Evolutionary conservation across 2,888 invertebrate species (phyloP).

Genomic region (Perizoma affinitatum): DNA sequence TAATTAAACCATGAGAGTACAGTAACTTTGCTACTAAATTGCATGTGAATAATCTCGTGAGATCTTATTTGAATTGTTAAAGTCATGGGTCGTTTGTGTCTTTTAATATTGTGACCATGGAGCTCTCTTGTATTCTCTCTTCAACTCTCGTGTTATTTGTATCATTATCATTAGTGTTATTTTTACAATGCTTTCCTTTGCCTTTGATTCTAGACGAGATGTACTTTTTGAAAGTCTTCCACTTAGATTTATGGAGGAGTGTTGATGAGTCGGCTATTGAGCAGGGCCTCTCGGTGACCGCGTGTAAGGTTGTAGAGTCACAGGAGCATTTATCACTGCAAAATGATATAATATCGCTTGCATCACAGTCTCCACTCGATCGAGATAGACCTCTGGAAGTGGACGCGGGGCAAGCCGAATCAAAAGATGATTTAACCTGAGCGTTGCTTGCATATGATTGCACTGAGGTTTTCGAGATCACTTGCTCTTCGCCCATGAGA

Average conservation of each 20-base stretch:
- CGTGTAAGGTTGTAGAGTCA: constrained; percentile 43
- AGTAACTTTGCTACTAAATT: constrained; percentile 2
- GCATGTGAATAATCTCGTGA: constrained; percentile 31
- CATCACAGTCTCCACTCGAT: constrained; percentile 58
- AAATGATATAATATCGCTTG: constrained; percentile 46
- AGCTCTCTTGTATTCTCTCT: constrained; percentile 13
- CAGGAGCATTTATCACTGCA: constrained; percentile 54
- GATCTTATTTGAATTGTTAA: constrained; percentile 19
- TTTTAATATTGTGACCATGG: constrained; percentile 14
- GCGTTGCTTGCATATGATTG: constrained; percentile 26
- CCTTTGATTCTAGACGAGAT: constrained; percentile 47
- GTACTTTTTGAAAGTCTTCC: constrained; percentile 56
- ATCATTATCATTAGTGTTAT: constrained; percentile 30
- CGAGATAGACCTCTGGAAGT: constrained; percentile 62
- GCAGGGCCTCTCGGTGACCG: constrained; percentile 54
- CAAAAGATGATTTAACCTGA: constrained; percentile 48
- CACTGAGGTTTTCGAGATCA: constrained; percentile 25
- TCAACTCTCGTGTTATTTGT: constrained; percentile 26
- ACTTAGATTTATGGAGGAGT: constrained; percentile 55
- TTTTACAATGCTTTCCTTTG: constrained; percentile 38
- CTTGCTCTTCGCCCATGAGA: constrained; percentile 33
- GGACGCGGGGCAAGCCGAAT: constrained; percentile 55
- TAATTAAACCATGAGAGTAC: not conserved
- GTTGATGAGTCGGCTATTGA: constrained; percentile 59
- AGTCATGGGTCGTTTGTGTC: constrained; percentile 4